phyloP scores from a whole-genome alignment of 2,113 vertebrate species.

The Tragelaphus scriptus region DNA sequence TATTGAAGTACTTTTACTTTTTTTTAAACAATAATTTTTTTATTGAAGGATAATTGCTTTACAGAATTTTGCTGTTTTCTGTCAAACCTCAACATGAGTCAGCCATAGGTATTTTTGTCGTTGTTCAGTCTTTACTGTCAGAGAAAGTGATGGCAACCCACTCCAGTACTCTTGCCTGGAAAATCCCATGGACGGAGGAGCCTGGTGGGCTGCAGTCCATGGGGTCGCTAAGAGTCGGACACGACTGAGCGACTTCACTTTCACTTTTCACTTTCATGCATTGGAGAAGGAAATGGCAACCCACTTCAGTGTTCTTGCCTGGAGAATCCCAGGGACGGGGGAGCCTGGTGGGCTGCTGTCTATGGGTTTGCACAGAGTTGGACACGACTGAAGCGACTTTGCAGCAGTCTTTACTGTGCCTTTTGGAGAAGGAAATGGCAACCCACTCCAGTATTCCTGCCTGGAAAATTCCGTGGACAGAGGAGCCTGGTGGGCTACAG shows the following conservation, averaged over 20 bases:
- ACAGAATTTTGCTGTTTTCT: neutral
- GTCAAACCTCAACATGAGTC: neutral
- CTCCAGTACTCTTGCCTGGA: too few species aligned
- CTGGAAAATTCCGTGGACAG: neutral
- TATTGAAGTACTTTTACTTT: neutral
- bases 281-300: too few species aligned
- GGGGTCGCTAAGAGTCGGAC: fast-evolving
- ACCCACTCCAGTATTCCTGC: neutral
- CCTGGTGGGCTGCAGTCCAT: too few species aligned
- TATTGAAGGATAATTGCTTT: neutral
- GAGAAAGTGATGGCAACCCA: too few species aligned
- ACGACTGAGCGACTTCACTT: too few species aligned
- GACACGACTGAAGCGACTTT: too few species aligned
- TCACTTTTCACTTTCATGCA: too few species aligned
- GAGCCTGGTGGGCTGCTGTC: too few species aligned
- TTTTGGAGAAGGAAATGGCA: neutral
- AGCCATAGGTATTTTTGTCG: neutral
- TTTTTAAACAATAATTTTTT: neutral
- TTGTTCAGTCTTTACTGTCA: neutral
- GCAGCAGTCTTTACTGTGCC: neutral
- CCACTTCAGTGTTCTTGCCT: too few species aligned
- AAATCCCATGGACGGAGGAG: too few species aligned
- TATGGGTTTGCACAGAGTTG: too few species aligned
- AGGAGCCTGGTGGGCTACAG: neutral
- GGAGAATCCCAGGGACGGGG: too few species aligned